Percentiles rank a stretch among this genome's conserved stretches.
Evolutionary conservation across 2,113 vertebrate species (phyloP).

Genomic region (Pangasianodon hypophthalmus): DNA sequence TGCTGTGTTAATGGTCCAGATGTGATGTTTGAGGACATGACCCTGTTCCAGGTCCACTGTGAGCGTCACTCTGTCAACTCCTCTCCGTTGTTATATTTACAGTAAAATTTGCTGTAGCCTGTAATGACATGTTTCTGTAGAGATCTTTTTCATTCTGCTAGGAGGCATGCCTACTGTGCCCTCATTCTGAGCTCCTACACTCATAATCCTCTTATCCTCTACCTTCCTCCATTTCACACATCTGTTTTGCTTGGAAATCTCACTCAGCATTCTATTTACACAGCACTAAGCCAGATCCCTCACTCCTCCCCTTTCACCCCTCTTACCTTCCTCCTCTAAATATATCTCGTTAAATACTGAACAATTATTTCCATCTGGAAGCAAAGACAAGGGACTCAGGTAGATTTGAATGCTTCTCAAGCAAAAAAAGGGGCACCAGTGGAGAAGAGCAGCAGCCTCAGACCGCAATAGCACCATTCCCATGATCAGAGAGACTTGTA

Average conservation of each 20-base stretch:
- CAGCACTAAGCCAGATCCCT: constrained; percentile 27
- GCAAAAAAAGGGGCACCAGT: constrained; percentile 25
- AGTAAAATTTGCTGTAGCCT: neutral
- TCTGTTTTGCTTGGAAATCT: constrained; percentile 68
- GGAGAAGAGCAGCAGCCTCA: neutral
- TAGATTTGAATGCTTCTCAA: constrained; percentile 52
- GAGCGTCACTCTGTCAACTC: neutral
- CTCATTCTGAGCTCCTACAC: neutral
- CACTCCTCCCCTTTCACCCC: constrained; percentile 36
- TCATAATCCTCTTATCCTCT: constrained; percentile 64
- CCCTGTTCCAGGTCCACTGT: neutral
- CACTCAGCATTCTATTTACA: constrained; percentile 28
- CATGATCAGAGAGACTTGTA: neutral
- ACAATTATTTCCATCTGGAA: constrained; percentile 65
- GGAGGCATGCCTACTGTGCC: neutral
- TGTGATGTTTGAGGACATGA: neutral
- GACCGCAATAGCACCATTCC: neutral
- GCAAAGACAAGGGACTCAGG: constrained; percentile 54
- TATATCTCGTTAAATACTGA: constrained; percentile 43
- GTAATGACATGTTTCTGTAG: neutral
- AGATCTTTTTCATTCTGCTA: neutral
- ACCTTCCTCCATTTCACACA: constrained; percentile 61
- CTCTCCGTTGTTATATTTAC: neutral
- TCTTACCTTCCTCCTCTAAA: constrained; percentile 50
- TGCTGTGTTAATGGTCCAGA: neutral